These are phyloP conservation scores for fruit fly (Drosophila melanogaster) DNA, from an alignment of 1,140 invertebrate genomes.

Conservation along the genomic window Release_6_plus_ISO1_MT NC_004354.4:6920001-6920500, in stretches of 20 bases:
- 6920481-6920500: slow-evolving; percentile 23
- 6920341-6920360: neutral
- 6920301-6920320: slow-evolving; percentile 32
- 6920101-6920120: slow-evolving; percentile 6
- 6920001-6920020: slow-evolving; percentile 63
- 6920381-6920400: slow-evolving; percentile 40
- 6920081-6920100: no score
- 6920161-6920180: slow-evolving; percentile 1
- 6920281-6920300: slow-evolving; percentile 40
- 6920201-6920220: no score
- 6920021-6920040: slow-evolving; percentile 49
- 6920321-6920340: slow-evolving; percentile 41
- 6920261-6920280: slow-evolving; percentile 8
- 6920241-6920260: slow-evolving; percentile 1
- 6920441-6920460: slow-evolving; percentile 18
- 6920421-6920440: slow-evolving; percentile 26
- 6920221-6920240: no score
- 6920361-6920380: slow-evolving; percentile 41
- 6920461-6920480: slow-evolving; percentile 34
- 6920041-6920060: slow-evolving; percentile 29
- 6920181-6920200: neutral
- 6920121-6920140: slow-evolving; percentile 44
- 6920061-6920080: neutral
- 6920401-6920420: slow-evolving; percentile 28
- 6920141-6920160: slow-evolving; percentile 26